These are phyloP conservation scores for Euwallacea similis DNA, from an alignment of 1,140 invertebrate species.

Conservation along the genomic window DNA sequence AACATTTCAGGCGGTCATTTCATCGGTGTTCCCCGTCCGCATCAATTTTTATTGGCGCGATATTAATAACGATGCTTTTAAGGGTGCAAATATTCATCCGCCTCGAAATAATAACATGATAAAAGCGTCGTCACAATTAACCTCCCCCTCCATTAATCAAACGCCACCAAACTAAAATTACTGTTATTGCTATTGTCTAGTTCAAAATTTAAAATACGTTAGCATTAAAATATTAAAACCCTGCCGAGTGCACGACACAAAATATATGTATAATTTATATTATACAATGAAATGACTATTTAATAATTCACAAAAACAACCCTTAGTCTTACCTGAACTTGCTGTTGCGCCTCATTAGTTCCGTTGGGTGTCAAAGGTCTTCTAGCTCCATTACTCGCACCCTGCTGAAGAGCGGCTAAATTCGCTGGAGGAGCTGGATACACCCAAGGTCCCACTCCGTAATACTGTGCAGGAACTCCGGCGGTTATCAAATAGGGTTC, in stretches of 20 bases:
- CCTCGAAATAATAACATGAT: background rate
- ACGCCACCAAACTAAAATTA: background rate
- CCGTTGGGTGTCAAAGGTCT: constrained; percentile 53
- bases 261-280: background rate
- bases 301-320: too few relatives aligned
- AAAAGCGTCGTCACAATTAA: background rate
- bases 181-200: too few relatives aligned
- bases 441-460: constrained; percentile 80
- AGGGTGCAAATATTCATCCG: background rate
- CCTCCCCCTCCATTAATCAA: background rate
- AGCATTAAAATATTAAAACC: too few relatives aligned
- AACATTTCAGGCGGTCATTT: background rate
- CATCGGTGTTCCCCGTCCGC: background rate
- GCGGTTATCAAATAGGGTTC: constrained; percentile 51
- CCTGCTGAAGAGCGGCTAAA: constrained; percentile 60
- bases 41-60: background rate
- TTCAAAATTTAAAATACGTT: too few relatives aligned
- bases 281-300: too few relatives aligned
- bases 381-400: constrained; percentile 63
- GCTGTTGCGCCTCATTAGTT: constrained; percentile 50
- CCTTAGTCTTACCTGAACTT: constrained; percentile 48
- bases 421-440: constrained; percentile 74
- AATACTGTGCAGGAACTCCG: constrained; percentile 75
- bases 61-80: constrained; percentile 8
- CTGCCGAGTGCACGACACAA: too few relatives aligned